These are phyloP conservation scores for Castor canadensis DNA, from an alignment of 2,113 vertebrate genomes.

Conservation along the genomic window DNA sequence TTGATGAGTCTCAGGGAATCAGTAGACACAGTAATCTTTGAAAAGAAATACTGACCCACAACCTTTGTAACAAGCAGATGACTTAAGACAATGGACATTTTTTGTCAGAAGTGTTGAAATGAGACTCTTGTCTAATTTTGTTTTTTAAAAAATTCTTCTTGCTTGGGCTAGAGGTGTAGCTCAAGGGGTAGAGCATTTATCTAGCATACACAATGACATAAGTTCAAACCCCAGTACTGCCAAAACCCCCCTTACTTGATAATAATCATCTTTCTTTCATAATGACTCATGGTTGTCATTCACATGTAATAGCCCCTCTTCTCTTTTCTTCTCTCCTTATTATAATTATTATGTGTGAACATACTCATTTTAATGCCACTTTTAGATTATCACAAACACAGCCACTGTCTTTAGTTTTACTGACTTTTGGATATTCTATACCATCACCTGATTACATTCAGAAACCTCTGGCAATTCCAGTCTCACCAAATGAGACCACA, in stretches of 20 bases:
- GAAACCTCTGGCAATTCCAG: background rate
- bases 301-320: background rate
- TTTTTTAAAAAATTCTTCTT: background rate
- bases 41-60: background rate
- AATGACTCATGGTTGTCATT: background rate
- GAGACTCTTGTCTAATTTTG: background rate
- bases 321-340: background rate
- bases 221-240: too few relatives aligned
- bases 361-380: background rate
- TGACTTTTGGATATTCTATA: background rate
- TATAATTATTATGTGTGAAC: background rate
- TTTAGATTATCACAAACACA: background rate
- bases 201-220: too few relatives aligned
- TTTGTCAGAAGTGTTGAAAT: background rate
- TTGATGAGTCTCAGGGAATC: background rate
- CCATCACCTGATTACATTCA: background rate
- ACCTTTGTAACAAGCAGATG: background rate
- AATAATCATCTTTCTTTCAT: background rate
- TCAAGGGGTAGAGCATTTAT: too few relatives aligned
- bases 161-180: too few relatives aligned
- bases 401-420: background rate
- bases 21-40: background rate
- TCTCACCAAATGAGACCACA: background rate
- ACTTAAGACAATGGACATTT: background rate
- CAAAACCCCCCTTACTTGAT: too few relatives aligned